Conservation (phyloP, 2,113 vertebrate species). For the Astur gentilis region DNA sequence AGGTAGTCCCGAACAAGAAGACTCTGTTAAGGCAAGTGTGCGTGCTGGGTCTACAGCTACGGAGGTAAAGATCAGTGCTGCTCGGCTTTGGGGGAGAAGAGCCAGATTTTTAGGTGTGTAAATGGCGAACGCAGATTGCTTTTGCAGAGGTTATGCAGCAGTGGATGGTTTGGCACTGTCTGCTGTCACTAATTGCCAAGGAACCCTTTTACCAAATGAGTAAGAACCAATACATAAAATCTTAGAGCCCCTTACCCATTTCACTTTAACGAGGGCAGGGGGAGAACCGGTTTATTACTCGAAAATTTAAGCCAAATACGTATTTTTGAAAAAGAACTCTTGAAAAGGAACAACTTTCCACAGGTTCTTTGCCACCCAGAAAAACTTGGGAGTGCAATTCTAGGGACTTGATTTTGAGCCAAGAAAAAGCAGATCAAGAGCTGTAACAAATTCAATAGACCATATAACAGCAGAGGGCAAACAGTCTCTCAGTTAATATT, state of each 20-base stretch:
- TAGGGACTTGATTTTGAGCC: neutral
- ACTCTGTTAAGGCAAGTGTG: too few species aligned
- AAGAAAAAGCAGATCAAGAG: constrained; percentile 15
- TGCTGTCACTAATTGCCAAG: neutral
- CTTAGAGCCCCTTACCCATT: neutral
- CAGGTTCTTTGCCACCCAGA: constrained; percentile 12
- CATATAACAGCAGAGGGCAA: neutral
- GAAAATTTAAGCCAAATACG: neutral
- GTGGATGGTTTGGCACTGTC: neutral
- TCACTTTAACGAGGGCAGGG: neutral
- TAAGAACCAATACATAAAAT: neutral
- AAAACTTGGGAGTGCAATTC: neutral
- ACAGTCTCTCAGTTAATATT: neutral
- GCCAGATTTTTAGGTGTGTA: neutral
- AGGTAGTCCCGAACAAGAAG: neutral
- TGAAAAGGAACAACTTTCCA: neutral
- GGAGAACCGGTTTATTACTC: neutral
- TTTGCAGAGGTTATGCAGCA: neutral
- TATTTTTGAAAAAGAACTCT: neutral
- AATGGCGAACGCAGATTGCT: neutral
- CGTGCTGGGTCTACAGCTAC: accelerated
- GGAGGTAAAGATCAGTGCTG: accelerated
- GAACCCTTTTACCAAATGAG: neutral
- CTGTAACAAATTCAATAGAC: neutral
- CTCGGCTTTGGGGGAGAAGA: neutral